Percentiles rank a stretch among this genome's conserved stretches.
Conservation (phyloP, 2,797 vertebrate species). For the Ateles fusciceps region DNA sequence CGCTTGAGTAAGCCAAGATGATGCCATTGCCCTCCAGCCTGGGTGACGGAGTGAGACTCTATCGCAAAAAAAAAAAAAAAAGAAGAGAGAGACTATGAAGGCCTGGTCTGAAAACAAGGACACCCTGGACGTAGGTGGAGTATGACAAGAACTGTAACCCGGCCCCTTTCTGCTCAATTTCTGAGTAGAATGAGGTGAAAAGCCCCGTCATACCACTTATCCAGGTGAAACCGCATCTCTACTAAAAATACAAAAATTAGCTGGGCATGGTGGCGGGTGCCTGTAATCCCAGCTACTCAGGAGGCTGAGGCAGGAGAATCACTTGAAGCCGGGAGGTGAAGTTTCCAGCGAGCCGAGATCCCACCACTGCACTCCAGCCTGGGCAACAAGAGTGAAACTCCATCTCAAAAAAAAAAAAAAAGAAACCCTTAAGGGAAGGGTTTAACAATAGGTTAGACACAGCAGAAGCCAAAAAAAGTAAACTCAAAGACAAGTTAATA, state of each 20-base stretch:
- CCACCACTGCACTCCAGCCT: too few species aligned
- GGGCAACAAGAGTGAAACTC: too few species aligned
- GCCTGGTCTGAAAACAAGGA: background rate
- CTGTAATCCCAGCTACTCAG: too few species aligned
- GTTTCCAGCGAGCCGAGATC: too few species aligned
- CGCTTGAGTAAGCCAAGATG: too few species aligned
- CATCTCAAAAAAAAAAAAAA: too few species aligned
- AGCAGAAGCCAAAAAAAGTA: background rate
- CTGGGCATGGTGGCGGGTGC: fast-evolving
- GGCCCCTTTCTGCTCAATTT: background rate
- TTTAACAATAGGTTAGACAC: background rate
- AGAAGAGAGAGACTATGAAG: too few species aligned
- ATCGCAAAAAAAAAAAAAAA: too few species aligned
- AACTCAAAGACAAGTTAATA: background rate
- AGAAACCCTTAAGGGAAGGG: background rate
- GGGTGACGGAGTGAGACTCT: background rate
- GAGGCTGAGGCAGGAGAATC: too few species aligned
- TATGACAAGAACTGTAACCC: fast-evolving
- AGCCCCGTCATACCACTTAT: background rate
- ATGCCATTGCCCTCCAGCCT: too few species aligned
- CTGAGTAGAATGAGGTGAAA: background rate
- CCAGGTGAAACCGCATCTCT: background rate
- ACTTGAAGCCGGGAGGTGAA: too few species aligned
- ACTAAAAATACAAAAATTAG: too few species aligned
- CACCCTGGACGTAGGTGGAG: background rate